These are phyloP conservation scores for Chymomyza procnemis DNA, from an alignment of 2,888 invertebrate species.

Conservation along the genomic window DNA sequence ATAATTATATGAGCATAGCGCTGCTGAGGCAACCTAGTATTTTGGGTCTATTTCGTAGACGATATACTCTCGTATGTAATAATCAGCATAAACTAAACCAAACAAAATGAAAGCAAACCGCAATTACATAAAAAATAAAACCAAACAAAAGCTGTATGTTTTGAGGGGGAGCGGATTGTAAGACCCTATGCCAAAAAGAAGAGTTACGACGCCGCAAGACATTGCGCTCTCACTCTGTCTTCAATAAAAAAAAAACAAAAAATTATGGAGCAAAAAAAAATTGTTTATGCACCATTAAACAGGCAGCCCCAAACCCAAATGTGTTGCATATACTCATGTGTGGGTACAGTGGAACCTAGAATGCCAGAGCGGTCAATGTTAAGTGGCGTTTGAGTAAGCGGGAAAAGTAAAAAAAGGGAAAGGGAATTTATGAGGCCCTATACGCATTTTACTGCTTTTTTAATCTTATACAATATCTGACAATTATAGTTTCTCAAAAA, in stretches of 20 bases:
- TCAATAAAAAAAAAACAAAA: no score
- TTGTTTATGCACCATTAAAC: slow-evolving; percentile 43
- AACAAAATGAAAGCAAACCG: slow-evolving; percentile 2
- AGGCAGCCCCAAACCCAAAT: slow-evolving; percentile 15
- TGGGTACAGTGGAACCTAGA: no score
- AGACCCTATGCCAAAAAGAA: slow-evolving; percentile 18
- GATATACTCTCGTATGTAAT: slow-evolving; percentile 23
- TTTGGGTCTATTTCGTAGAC: neutral
- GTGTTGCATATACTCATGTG: neutral
- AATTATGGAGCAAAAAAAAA: slow-evolving; percentile 7
- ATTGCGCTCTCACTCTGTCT: slow-evolving; percentile 24
- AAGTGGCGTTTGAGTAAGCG: no score
- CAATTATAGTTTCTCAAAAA: no score
- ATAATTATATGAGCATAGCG: neutral
- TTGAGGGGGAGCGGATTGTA: neutral
- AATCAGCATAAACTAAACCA: slow-evolving; percentile 28
- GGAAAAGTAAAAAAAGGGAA: no score
- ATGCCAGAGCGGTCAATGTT: no score
- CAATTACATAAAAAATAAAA: slow-evolving; percentile 46
- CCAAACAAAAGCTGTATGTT: slow-evolving; percentile 20
- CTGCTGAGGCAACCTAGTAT: neutral
- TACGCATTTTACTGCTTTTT: no score
- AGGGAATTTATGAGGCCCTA: no score
- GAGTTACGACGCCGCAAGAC: neutral
- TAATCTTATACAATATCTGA: no score